A percentile compares a stretch with the other conserved stretches of the same genome.
These are phyloP conservation scores for Bucorvus abyssinicus DNA, from an alignment of 2,797 vertebrate species.

Conservation along the genomic window DNA sequence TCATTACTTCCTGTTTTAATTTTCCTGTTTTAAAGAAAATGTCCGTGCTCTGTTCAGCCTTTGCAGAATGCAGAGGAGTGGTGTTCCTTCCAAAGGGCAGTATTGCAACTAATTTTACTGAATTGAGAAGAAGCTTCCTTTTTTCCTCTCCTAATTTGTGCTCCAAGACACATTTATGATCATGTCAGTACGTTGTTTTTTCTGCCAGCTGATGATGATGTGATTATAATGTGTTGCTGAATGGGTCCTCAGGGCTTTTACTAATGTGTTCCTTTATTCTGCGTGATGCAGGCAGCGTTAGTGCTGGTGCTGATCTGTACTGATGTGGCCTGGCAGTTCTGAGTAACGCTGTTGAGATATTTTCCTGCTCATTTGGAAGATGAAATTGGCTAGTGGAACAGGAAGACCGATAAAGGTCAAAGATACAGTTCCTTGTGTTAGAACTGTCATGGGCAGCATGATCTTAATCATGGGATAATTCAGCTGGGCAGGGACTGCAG, in stretches of 20 bases:
- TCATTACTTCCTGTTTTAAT: constrained; percentile 25
- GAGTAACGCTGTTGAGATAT: not conserved
- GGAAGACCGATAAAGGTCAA: not conserved
- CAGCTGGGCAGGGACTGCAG: not conserved
- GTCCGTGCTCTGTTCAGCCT: not conserved
- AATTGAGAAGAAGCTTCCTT: not conserved
- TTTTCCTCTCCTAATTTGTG: not conserved
- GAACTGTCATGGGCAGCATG: not conserved
- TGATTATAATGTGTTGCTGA: not conserved
- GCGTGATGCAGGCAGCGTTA: not conserved
- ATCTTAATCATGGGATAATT: not conserved
- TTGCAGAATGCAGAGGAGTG: not conserved
- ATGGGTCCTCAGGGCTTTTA: not conserved
- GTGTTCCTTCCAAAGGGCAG: not conserved
- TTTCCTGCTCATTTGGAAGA: not conserved
- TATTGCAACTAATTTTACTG: not conserved
- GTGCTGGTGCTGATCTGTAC: not conserved
- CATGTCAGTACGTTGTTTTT: not conserved
- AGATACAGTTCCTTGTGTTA: not conserved
- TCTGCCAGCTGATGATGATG: not conserved
- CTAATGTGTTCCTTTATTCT: not conserved
- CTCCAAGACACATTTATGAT: not conserved
- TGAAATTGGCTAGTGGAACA: not conserved
- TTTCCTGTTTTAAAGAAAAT: not conserved
- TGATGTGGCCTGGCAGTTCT: not conserved